Conservation (phyloP, 1,140 invertebrate species). For the Lysiphlebus fabarum region DNA sequence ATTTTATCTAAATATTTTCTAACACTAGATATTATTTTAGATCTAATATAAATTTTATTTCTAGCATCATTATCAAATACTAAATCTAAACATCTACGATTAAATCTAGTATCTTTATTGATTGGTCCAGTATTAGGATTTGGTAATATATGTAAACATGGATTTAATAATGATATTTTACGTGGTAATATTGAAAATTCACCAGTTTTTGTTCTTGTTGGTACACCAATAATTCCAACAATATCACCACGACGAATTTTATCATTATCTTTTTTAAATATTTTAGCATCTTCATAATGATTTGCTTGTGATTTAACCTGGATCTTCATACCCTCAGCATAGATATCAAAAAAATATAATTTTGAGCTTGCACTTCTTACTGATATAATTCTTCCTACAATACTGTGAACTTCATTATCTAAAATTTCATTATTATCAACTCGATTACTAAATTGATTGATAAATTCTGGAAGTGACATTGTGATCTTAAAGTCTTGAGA, state of each 20-base stretch:
- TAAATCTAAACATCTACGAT: slow-evolving; percentile 95
- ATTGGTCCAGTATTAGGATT: slow-evolving; percentile 96
- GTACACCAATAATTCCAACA: slow-evolving; percentile 85
- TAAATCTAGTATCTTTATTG: slow-evolving; percentile 92
- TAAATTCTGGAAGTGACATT: slow-evolving; percentile 85
- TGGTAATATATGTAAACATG: slow-evolving; percentile 97
- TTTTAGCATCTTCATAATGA: slow-evolving; percentile 68
- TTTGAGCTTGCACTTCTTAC: slow-evolving; percentile 95
- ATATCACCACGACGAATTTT: slow-evolving; percentile 93
- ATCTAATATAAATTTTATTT: slow-evolving; percentile 83
- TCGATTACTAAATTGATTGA: slow-evolving; percentile 73
- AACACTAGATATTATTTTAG: slow-evolving; percentile 90
- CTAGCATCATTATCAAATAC: slow-evolving; percentile 88
- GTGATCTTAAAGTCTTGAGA: slow-evolving; percentile 97
- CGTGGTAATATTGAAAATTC: slow-evolving; percentile 93
- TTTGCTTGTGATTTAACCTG: slow-evolving; percentile 95
- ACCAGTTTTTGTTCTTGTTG: slow-evolving; percentile 95
- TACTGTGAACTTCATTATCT: slow-evolving; percentile 67
- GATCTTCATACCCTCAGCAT: slow-evolving; percentile 90
- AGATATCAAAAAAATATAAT: slow-evolving; percentile 94
- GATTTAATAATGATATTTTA: slow-evolving; percentile 82
- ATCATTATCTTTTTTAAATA: slow-evolving; percentile 74
- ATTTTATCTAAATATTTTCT: slow-evolving; percentile 87
- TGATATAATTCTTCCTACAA: slow-evolving; percentile 92
- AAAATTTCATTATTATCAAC: slow-evolving; percentile 72